Evolutionary conservation across 2,797 vertebrate genomes (phyloP), one percentile per base, ranked within the genome.

Genomic region (Ctenosaura bakeri): DNA sequence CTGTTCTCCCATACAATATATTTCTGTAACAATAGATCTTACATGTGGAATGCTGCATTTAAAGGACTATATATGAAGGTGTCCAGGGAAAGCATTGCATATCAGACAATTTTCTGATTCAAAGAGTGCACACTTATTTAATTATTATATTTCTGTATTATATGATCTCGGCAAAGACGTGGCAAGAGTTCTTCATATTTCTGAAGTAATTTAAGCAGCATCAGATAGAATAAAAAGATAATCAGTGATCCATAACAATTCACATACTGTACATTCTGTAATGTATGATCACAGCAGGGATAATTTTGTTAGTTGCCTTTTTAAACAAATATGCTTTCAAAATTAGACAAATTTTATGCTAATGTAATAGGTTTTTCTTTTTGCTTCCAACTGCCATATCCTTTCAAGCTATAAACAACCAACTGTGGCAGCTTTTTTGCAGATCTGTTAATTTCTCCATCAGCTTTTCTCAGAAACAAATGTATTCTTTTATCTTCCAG

Each of bases 201-300:
- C 2, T 71, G 16, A 84, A 89, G 89, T 81, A 14, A 91, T 90
- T 95, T 95, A 90, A 90, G 69, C 94, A 93, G 91, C 89, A 95
- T 91, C 93, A 92, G 95, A 90, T 87, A 3, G 74, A 94, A 94
- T 94, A 92, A 94, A 95, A 96, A 94, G 90, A 4, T 91, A 90
- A 92, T 93, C 85, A 91, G 46, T 94, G 89, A 93, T 91, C 71
- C 91, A 82, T 73, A 87, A 86, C 83, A 95, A 46, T 85, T 88
- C 90, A n/a, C 78, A 86, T 69, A n/a, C 85, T 94, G 88, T 92
- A 22, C 95, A 93, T 93, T 95, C 90, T 91, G 87, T 94, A 92
- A 94, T 95, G 89, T 94, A 16, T 92, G 89, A 94, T 96, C 93
- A 92, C 91, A 95, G 93, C 84, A 91, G 85, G 91, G 76, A 88